A percentile compares a stretch with the other conserved stretches of the same genome.
phyloP scores from a whole-genome alignment of 2,888 invertebrate genomes.

The Girardia tigrina region DNA sequence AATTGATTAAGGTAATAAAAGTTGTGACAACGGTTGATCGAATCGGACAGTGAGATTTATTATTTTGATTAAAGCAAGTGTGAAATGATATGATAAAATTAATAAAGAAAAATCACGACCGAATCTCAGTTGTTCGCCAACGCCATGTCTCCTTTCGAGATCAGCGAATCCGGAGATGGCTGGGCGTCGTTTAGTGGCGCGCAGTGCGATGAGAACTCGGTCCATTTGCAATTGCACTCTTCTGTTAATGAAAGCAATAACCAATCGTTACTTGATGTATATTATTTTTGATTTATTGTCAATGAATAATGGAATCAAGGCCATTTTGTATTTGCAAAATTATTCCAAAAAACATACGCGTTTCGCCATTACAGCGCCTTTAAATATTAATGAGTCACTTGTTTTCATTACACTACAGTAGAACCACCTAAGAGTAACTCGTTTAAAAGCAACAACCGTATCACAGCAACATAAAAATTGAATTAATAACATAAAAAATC shows the following conservation, averaged over 20 bases:
- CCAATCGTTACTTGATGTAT: background rate
- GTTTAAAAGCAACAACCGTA: too few relatives aligned
- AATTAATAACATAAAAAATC: too few relatives aligned
- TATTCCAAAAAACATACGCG: too few relatives aligned
- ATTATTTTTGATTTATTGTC: background rate
- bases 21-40: background rate
- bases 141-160: background rate
- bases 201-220: background rate
- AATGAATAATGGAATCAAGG: background rate
- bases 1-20: background rate
- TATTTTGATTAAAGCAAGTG: background rate
- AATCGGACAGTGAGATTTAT: background rate
- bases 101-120: background rate
- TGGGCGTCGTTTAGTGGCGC: background rate
- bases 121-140: conserved; percentile 6
- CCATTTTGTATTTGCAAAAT: too few relatives aligned
- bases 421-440: too few relatives aligned
- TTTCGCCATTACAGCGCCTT: too few relatives aligned
- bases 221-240: background rate
- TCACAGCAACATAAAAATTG: too few relatives aligned
- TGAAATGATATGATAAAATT: background rate
- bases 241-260: background rate
- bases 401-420: too few relatives aligned
- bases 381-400: too few relatives aligned
- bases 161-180: background rate